Conservation (phyloP, 2,888 invertebrate species). For the Chironomus tentans region DNA sequence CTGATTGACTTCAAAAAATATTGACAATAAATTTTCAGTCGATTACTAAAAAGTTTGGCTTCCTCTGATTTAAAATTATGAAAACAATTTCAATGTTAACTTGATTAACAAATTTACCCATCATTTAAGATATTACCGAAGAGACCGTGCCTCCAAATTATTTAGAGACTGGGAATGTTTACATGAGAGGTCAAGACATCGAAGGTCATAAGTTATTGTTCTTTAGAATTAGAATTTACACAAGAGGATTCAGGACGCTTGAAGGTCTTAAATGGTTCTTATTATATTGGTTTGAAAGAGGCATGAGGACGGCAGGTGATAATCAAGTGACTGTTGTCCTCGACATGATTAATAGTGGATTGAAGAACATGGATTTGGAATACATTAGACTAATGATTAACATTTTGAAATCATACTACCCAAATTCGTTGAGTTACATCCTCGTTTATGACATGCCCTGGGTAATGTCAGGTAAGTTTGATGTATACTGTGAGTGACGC, state of each 20-base stretch:
- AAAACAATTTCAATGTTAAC: background rate
- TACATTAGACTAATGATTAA: constrained; percentile 78
- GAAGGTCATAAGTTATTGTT: constrained; percentile 71
- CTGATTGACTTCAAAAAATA: too few relatives aligned
- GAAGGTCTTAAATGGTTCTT: constrained; percentile 60
- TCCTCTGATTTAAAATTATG: too few relatives aligned
- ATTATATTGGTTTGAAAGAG: constrained; percentile 59
- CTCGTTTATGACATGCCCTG: constrained; percentile 90
- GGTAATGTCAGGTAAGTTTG: constrained; percentile 67
- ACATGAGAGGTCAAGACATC: constrained; percentile 66
- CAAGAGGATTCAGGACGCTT: constrained; percentile 65
- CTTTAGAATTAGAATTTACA: constrained; percentile 70
- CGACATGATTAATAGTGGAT: constrained; percentile 80
- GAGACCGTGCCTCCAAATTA: constrained; percentile 60
- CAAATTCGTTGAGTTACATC: constrained; percentile 77
- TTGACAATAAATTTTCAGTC: too few relatives aligned
- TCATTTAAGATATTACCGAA: constrained; percentile 55
- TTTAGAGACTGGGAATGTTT: constrained; percentile 66
- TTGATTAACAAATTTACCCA: constrained; percentile 15
- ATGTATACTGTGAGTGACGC: too few relatives aligned
- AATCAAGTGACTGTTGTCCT: constrained; percentile 76
- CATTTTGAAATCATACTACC: constrained; percentile 82
- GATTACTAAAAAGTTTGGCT: too few relatives aligned
- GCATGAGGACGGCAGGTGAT: constrained; percentile 38
- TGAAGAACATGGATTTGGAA: constrained; percentile 87